Evolutionary conservation across 1,140 invertebrate genomes (phyloP).

Genomic region (Melitaea cinxia): DNA sequence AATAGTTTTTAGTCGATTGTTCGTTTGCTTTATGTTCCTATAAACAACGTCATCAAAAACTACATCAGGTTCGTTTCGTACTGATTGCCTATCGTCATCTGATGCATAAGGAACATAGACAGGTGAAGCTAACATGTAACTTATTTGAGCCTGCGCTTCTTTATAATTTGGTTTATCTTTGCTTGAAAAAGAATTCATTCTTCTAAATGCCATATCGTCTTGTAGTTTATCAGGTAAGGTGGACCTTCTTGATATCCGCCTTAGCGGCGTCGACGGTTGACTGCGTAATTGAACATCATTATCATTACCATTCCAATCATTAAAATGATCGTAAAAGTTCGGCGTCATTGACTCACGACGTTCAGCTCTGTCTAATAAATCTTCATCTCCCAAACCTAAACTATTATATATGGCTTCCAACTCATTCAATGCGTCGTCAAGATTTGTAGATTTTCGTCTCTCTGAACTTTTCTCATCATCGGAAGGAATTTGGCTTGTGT

Average conservation of each 20-base stretch:
- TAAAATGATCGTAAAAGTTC: constrained; percentile 71
- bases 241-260: constrained; percentile 63
- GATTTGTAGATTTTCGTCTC: constrained; percentile 86
- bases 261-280: constrained; percentile 70
- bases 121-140: constrained; percentile 89
- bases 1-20: constrained; percentile 85
- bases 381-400: constrained; percentile 90
- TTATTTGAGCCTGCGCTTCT: constrained; percentile 84
- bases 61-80: constrained; percentile 88
- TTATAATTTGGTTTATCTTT: constrained; percentile 79
- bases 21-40: constrained; percentile 89
- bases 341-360: constrained; percentile 86
- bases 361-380: constrained; percentile 89
- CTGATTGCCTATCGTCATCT: constrained; percentile 77
- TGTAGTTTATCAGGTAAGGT: constrained; percentile 84
- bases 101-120: constrained; percentile 78
- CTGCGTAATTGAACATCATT: constrained; percentile 69
- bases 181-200: constrained; percentile 84
- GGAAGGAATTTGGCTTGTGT: constrained; percentile 60
- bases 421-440: constrained; percentile 93
- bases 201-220: constrained; percentile 91
- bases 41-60: constrained; percentile 92
- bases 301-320: constrained; percentile 79
- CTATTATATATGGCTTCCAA: constrained; percentile 95
- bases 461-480: constrained; percentile 76